Evolutionary conservation across 2,113 vertebrate species (phyloP).

Genomic region (Butastur rufipennis): DNA sequence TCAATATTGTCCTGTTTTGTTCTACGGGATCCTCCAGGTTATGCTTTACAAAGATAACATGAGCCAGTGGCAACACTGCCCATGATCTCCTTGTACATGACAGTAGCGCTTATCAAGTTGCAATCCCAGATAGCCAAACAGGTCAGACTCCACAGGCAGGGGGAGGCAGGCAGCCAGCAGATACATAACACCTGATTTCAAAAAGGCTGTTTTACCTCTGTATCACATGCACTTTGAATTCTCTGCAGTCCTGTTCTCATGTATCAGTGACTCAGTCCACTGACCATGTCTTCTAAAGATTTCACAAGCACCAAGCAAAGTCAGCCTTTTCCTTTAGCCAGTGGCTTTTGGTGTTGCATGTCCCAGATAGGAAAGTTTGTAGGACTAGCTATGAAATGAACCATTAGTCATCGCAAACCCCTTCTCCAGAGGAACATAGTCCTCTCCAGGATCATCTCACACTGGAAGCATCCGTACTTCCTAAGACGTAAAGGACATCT

Average conservation of each 20-base stretch:
- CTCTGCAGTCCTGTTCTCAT: not conserved
- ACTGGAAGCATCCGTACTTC: not conserved
- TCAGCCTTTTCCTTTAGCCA: not conserved
- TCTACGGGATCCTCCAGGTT: conserved; percentile 5
- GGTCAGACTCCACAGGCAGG: not conserved
- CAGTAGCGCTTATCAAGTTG: not conserved
- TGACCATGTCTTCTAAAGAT: not conserved
- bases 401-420: not conserved
- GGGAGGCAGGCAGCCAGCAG: not conserved
- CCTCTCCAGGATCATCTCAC: not conserved
- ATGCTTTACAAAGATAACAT: conserved; percentile 20
- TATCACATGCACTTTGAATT: not conserved
- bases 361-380: not conserved
- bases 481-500: not conserved
- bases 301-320: not conserved
- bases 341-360: not conserved
- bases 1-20: conserved; percentile 9
- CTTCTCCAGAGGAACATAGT: not conserved
- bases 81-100: not conserved
- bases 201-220: not conserved
- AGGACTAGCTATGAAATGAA: not conserved
- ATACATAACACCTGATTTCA: not conserved
- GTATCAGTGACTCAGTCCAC: not conserved
- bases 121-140: not conserved
- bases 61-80: not conserved